phyloP scores from a whole-genome alignment of 1,140 invertebrate genomes.

The Whitmania pigra region DNA sequence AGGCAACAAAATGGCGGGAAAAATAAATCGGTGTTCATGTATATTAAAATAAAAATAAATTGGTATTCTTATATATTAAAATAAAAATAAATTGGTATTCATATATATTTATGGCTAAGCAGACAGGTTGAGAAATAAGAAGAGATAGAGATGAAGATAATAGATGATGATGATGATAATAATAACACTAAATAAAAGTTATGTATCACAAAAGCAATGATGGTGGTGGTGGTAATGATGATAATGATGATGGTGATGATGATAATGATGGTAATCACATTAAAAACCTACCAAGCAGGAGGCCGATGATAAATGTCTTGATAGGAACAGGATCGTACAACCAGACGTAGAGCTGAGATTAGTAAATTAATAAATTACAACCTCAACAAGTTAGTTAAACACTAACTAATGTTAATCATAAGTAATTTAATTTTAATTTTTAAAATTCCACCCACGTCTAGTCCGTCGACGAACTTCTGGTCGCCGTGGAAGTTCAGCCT shows the following conservation, averaged over 20 bases:
- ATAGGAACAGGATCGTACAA: conserved; percentile 94
- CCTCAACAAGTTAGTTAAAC: too few relatives aligned
- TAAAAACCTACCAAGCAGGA: conserved; percentile 51
- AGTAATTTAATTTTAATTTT: neutral
- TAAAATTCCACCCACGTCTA: conserved; percentile 49
- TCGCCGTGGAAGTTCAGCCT: conserved; percentile 90
- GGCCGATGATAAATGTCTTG: conserved; percentile 88
- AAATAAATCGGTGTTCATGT: neutral
- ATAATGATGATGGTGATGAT: neutral
- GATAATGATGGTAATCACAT: neutral
- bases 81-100: too few relatives aligned
- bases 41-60: neutral
- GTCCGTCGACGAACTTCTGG: conserved; percentile 78
- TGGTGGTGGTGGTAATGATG: too few relatives aligned
- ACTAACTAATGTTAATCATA: neutral
- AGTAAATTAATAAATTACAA: too few relatives aligned
- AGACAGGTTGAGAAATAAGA: too few relatives aligned
- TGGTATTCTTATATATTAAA: too few relatives aligned
- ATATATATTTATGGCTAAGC: too few relatives aligned
- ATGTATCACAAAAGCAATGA: too few relatives aligned
- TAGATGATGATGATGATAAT: too few relatives aligned
- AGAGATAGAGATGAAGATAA: too few relatives aligned
- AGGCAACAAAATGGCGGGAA: conserved; percentile 12
- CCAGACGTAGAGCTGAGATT: conserved; percentile 78
- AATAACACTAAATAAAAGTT: too few relatives aligned